Conservation (phyloP, 1,140 invertebrate genomes). For the Drosophila dunni region DNA sequence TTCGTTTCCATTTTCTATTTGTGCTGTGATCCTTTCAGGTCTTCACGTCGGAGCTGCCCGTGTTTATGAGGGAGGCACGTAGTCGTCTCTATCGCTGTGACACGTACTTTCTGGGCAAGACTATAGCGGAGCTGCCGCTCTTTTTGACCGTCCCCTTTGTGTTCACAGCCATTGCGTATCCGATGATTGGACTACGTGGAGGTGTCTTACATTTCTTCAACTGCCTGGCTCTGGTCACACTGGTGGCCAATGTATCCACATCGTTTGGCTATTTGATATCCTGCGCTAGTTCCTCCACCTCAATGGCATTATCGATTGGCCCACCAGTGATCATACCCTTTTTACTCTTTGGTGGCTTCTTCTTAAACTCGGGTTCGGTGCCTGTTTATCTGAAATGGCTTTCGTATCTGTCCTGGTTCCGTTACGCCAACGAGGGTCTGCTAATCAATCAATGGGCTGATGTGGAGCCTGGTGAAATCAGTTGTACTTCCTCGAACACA, state of each 20-base stretch:
- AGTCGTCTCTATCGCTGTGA: conserved; percentile 97
- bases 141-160: conserved; percentile 92
- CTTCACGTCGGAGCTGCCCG: conserved; percentile 95
- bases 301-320: conserved; percentile 94
- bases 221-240: conserved; percentile 89
- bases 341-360: conserved; percentile 97
- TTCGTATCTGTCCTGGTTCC: conserved; percentile 97
- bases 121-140: conserved; percentile 93
- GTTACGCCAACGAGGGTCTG: conserved; percentile 96
- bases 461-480: conserved; percentile 88
- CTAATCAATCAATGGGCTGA: conserved; percentile 97
- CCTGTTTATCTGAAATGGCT: conserved; percentile 96
- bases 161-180: conserved; percentile 95
- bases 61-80: conserved; percentile 95
- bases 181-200: conserved; percentile 93
- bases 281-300: conserved; percentile 91
- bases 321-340: conserved; percentile 96
- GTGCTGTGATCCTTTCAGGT: conserved; percentile 87
- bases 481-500: conserved; percentile 89
- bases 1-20: not conserved
- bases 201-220: conserved; percentile 90
- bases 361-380: conserved; percentile 95
- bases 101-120: conserved; percentile 97
- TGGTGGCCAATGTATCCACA: conserved; percentile 95
- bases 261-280: conserved; percentile 98